Percentiles rank a stretch among this genome's conserved stretches.
phyloP scores from a whole-genome alignment of 1,140 invertebrate species.

The Hycleus cichorii region DNA sequence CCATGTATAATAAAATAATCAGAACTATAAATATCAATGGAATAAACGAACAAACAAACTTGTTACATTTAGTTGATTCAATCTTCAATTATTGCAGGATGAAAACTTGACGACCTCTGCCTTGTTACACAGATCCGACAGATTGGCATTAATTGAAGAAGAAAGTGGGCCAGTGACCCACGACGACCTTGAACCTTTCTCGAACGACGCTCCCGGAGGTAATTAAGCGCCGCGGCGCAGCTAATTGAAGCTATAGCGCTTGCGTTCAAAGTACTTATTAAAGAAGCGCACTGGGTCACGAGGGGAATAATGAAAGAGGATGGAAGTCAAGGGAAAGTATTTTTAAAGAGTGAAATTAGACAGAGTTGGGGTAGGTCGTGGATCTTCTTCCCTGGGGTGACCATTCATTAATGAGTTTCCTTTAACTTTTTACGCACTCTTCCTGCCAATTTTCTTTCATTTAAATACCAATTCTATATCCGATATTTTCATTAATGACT shows the following conservation, averaged over 20 bases:
- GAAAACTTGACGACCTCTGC: too few species aligned
- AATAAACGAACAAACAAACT: too few species aligned
- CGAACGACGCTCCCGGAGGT: constrained; percentile 35
- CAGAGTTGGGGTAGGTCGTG: constrained; percentile 34
- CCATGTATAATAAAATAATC: neutral
- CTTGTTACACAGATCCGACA: too few species aligned
- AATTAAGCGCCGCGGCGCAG: constrained; percentile 35
- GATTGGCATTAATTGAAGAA: too few species aligned
- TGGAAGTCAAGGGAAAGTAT: constrained; percentile 38
- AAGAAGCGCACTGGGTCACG: constrained; percentile 37
- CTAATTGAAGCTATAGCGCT: constrained; percentile 36
- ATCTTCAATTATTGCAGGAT: too few species aligned
- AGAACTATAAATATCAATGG: neutral
- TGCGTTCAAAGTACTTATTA: constrained; percentile 33
- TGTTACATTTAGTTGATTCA: too few species aligned
- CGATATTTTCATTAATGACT: too few species aligned
- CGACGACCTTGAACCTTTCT: constrained; percentile 29
- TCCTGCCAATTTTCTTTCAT: neutral
- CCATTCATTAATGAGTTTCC: constrained; percentile 17
- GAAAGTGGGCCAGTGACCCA: constrained; percentile 21
- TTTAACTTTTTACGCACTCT: neutral
- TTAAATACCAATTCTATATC: neutral
- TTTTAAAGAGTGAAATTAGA: constrained; percentile 40
- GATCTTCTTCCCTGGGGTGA: constrained; percentile 13
- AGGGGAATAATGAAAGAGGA: constrained; percentile 38